Evolutionary conservation across 2,888 invertebrate genomes (phyloP).

Genomic region (Oeneis ivallda): DNA sequence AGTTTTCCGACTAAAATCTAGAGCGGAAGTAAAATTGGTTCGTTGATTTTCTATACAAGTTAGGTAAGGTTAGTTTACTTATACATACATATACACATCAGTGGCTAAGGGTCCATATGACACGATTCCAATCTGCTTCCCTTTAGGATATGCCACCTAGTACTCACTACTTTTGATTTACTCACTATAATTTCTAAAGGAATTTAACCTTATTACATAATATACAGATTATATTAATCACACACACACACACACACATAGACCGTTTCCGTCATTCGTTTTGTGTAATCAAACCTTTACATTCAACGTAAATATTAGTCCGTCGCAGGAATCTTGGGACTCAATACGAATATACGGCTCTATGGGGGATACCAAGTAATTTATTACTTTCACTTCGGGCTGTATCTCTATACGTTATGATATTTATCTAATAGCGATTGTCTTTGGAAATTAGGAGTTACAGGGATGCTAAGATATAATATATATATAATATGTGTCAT

Average conservation of each 20-base stretch:
- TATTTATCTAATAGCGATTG: conserved; percentile 27
- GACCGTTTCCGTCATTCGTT: too few species aligned
- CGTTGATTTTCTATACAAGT: background rate
- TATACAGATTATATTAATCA: background rate
- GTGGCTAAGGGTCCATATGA: too few species aligned
- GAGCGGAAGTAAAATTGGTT: background rate
- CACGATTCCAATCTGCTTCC: too few species aligned
- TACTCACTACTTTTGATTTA: too few species aligned
- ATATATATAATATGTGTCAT: background rate
- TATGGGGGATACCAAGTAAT: conserved; percentile 46
- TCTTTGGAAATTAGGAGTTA: conserved; percentile 19
- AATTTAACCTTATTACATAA: too few species aligned
- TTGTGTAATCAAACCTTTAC: too few species aligned
- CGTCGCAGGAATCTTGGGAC: conserved; percentile 45
- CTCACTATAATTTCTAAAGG: too few species aligned
- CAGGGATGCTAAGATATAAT: background rate
- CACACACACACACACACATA: background rate
- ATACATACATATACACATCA: too few species aligned
- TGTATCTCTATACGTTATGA: conserved; percentile 26
- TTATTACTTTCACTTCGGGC: conserved; percentile 41
- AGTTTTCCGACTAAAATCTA: background rate
- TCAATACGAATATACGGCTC: conserved; percentile 42
- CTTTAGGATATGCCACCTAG: too few species aligned
- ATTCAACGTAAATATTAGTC: conserved; percentile 43
- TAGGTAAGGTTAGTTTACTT: too few species aligned